Conservation (phyloP, 2,113 vertebrate species). For the Sigmodon hispidus region DNA sequence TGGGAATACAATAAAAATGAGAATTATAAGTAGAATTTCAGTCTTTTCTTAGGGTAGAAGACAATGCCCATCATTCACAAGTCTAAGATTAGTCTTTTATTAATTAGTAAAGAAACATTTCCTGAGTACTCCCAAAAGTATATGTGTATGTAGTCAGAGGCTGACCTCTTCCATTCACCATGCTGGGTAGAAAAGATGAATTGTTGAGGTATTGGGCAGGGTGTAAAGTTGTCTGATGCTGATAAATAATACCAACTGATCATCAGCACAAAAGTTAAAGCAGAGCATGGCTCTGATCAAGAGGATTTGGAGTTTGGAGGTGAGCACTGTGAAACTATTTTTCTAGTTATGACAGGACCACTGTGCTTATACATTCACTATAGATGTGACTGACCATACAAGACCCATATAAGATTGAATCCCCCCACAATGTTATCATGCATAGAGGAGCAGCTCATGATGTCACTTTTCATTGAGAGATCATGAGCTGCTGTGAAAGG, state of each 20-base stretch:
- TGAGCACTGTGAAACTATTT: background rate
- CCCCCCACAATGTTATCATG: too few species aligned
- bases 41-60: slow-evolving; percentile 62
- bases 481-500: background rate
- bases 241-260: background rate
- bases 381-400: background rate
- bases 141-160: background rate
- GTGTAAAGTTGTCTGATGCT: background rate
- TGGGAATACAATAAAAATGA: slow-evolving; percentile 68
- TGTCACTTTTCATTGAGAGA: too few species aligned
- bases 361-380: background rate
- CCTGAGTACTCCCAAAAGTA: background rate
- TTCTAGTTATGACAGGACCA: background rate
- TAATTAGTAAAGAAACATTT: slow-evolving; percentile 51
- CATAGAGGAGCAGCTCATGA: background rate
- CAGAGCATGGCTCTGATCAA: background rate
- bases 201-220: background rate
- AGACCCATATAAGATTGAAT: background rate
- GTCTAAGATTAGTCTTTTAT: slow-evolving; percentile 64
- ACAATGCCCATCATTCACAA: slow-evolving; percentile 59
- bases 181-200: background rate
- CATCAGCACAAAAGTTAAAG: background rate
- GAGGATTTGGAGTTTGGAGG: background rate
- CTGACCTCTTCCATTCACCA: background rate
- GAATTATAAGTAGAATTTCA: slow-evolving; percentile 65